Evolutionary conservation across 2,888 invertebrate genomes (phyloP), one percentile per base, ranked within the genome.

Genomic region (Formica aserva): DNA sequence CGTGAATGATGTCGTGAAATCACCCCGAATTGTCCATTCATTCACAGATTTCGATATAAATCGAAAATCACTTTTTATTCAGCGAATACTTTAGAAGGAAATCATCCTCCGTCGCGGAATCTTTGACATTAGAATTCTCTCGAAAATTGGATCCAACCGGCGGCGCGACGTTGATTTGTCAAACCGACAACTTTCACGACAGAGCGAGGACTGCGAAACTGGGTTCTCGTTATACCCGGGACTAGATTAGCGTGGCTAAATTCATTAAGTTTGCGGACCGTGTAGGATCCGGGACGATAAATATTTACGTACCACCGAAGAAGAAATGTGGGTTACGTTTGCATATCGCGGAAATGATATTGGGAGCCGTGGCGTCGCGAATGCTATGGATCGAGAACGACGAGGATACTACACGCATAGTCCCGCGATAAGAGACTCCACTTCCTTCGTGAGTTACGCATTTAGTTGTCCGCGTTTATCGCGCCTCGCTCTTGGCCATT

Each of bases 311-410:
- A 76, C 76, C 77, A 66, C 77, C 83, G 82, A 87, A n/a, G 52
- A n/a, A n/a, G 52, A 52, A 52, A 90, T 88, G 88, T 90, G 85
- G 90, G 90, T 91, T 83, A 77, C 85, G 85, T 88, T 91, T 88
- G 88, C 90, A 91, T 90, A 90, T 90, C 90, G 85, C 72, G 72
- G 85, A 77, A 52, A 83, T 85, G 86, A 87, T 84, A 85, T 76
- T 72, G 74, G 69, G n/a, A 69, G 62, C 67, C 77, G 57, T 63
- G 77, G n/a, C 3, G 84, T 63, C 55, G 9, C 85, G 87, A 90
- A 88, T 89, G 81, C 76, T 88, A 89, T 89, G 90, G 86, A 90
- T 87, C 81, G 88, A 84, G 90, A 86, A 35, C 86, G 80, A 55
- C 52, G 26, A 38, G 84, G 82, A 86, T 84, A 87, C 78, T 32